A percentile compares a stretch with the other conserved stretches of the same genome.
Evolutionary conservation across 2,888 invertebrate species (phyloP).

Genomic region (Epistrophe eligans): DNA sequence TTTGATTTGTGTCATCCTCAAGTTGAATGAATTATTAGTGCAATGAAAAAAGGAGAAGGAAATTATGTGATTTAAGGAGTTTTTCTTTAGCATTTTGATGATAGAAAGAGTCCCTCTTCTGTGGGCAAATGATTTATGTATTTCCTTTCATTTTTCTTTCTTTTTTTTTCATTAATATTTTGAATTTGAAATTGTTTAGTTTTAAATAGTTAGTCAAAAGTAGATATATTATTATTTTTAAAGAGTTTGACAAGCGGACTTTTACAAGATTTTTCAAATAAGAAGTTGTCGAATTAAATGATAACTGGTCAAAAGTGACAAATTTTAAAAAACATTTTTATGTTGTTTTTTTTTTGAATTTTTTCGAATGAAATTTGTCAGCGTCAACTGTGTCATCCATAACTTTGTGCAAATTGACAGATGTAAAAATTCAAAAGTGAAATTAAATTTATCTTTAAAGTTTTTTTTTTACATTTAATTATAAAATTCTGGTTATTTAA

Average conservation of each 20-base stretch:
- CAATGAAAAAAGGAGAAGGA: neutral
- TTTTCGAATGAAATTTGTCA: too few species aligned
- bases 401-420: too few species aligned
- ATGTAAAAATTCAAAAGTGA: too few species aligned
- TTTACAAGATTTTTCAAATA: neutral
- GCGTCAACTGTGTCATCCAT: too few species aligned
- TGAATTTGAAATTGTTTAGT: neutral
- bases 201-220: neutral
- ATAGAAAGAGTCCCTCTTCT: neutral
- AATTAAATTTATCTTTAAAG: too few species aligned
- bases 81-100: neutral
- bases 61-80: slow-evolving; percentile 13
- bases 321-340: too few species aligned
- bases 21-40: slow-evolving; percentile 50
- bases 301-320: too few species aligned
- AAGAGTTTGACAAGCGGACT: neutral
- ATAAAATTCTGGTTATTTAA: too few species aligned
- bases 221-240: neutral
- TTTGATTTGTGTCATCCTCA: slow-evolving; percentile 64
- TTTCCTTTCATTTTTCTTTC: neutral
- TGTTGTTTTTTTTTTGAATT: too few species aligned
- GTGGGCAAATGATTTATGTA: neutral
- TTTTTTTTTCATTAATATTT: neutral
- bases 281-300: too few species aligned
- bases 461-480: too few species aligned